Evolutionary conservation across 2,888 invertebrate species (phyloP), one percentile per base, ranked within the genome.

Genomic region (Monopis laevigella): DNA sequence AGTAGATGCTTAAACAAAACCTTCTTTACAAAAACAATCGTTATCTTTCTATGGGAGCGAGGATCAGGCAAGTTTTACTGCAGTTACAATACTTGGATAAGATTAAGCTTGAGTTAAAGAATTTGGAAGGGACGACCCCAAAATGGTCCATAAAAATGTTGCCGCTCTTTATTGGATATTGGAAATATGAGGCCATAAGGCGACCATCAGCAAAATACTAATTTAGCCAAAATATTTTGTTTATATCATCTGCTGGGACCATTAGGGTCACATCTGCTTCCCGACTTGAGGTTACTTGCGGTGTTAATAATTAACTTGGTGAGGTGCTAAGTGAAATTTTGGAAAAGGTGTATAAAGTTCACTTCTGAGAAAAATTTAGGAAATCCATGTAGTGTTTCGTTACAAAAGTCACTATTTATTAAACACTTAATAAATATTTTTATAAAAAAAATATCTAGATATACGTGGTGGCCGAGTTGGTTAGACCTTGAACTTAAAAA

Each of bases 61-160:
- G 56, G 59, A 58, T 58, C 56, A 55, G 52, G 45, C 55, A 68
- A 65, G 56, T 65, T 68, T 52, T 47, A 55, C 58, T 59, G 51
- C 59, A 53, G 58, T 58, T 58, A 59, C 62, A 69, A 65, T 69
- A 68, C 62, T 66, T 51, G 56, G 58, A 59, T 59, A 67, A 69
- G 68, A 70, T 69, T 68, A 69, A 60, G 62, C 55, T 53, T 53
- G 64, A 65, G 53, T 67, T 60, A 58, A 65, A 62, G 64, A 66
- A 70, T 69, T 64, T 61, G 8, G 11, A 18, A 36, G 21, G 36
- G 36, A 36, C 36, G 36, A 36, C 36, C 36, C 27, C 17, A 10
- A 27, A 27, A 39, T 43, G 43, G 36, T 41, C 27, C 35, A 41
- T 38, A 36, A 36, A 29, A 69, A 66, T 62, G 62, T 62, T 56